phyloP scores from a whole-genome alignment of 2,797 vertebrate species.

The Ceyx erithaca region DNA sequence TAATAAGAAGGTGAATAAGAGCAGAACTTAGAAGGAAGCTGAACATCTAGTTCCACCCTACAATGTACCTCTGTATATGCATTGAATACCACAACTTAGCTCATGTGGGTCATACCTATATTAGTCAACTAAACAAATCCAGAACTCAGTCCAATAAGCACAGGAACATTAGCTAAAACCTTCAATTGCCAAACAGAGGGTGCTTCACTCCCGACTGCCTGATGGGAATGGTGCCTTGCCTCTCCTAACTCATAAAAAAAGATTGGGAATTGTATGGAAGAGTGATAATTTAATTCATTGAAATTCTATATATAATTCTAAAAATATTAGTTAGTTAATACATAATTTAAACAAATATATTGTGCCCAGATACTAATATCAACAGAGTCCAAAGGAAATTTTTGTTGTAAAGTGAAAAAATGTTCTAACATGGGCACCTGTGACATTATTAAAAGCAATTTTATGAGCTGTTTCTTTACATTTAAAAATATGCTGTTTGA shows the following conservation, averaged over 20 bases:
- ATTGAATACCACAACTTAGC: background rate
- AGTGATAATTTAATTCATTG: background rate
- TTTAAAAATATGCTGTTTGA: background rate
- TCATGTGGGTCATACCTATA: background rate
- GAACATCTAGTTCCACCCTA: background rate
- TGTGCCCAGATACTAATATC: background rate
- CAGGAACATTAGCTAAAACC: background rate
- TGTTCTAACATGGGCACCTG: background rate
- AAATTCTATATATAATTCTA: background rate
- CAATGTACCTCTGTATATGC: rapidly evolving
- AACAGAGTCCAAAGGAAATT: background rate
- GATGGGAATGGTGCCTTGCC: background rate
- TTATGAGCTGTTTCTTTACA: background rate
- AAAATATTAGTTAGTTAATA: background rate
- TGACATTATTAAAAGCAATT: background rate
- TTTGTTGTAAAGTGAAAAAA: background rate
- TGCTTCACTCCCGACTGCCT: background rate
- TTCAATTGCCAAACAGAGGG: background rate
- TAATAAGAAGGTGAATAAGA: background rate
- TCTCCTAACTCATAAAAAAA: background rate
- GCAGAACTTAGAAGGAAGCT: background rate
- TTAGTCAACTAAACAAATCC: background rate
- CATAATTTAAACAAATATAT: background rate
- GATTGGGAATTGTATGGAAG: background rate
- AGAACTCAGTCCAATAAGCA: background rate